Conservation (phyloP, 1,140 invertebrate species). For the Neotoxoptera formosana region DNA sequence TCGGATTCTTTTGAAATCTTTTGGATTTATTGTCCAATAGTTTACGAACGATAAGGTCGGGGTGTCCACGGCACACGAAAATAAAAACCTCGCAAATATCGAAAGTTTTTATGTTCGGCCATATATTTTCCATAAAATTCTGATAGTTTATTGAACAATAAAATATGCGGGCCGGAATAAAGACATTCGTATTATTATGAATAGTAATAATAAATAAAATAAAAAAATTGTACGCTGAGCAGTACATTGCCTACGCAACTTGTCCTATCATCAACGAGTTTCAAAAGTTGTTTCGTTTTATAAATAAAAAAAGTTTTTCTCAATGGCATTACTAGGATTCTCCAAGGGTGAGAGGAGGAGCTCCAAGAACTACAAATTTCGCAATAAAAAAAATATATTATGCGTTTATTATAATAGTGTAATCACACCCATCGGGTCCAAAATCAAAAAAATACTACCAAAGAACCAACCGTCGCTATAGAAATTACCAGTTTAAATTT, state of each 20-base stretch:
- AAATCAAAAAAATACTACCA: not conserved
- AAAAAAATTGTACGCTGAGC: not conserved
- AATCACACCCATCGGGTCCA: too few species aligned
- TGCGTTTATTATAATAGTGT: too few species aligned
- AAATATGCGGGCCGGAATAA: not conserved
- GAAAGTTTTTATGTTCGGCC: not conserved
- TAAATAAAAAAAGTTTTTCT: not conserved
- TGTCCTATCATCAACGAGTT: not conserved
- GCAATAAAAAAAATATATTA: too few species aligned
- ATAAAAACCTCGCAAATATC: not conserved
- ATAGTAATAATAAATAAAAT: not conserved
- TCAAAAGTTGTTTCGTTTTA: not conserved
- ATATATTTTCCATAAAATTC: not conserved
- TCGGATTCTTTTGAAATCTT: too few species aligned
- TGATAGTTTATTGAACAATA: slow-evolving; percentile 14
- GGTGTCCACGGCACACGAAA: not conserved
- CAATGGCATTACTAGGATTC: not conserved
- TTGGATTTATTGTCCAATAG: not conserved
- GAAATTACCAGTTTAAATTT: not conserved
- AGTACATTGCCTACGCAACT: not conserved
- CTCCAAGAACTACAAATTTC: not conserved
- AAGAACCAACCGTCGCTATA: not conserved
- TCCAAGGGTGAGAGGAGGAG: not conserved
- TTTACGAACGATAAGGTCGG: not conserved
- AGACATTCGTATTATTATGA: not conserved